Base-by-base conservation (phyloP, 2,113 vertebrate species). In the Oryzias melastigma region DNA sequence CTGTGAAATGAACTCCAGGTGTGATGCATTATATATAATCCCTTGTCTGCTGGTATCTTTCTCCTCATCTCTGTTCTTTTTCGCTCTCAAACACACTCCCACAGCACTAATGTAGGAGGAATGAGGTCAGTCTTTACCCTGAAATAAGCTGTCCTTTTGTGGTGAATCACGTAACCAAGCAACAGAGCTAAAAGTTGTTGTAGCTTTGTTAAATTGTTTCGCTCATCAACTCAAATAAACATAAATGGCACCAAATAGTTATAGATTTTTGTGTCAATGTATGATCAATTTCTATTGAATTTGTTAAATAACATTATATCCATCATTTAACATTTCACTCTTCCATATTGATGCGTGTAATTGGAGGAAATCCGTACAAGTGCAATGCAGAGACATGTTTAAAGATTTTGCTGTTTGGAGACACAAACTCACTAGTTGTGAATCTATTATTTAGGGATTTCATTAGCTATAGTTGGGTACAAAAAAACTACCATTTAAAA, bases 341-440 rank as follows among this genome's bases (percentile, higher is more conserved):
- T 70, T 40, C 73, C 59, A 71, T 83, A 78, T 80, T 78, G 75
- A 76, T 74, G 72, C 71, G 46, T 52, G 43, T 65, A 55, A 43
- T 80, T 61, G 69, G 71, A 78, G 65, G 71, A 53, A 68, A 65
- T 69, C 57, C 29, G 52, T 58, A 47, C 42, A 51, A 65, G 16
- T 29, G 16, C 25, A 63, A 46, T 58, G 56, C 60, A 49, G 73
- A 55, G 51, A 44, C n/a, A 29, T 62, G 10, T 57, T 40, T 44
- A 20, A 62, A 48, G 43, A 14, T 47, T 14, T 7, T 4, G 45
- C 16, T 49, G 53, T 35, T 42, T 57, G 35, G 52, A 22, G 51
- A 24, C 24, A 22, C 12, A 22, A 67, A 14, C 5, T 16, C 15
- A 5, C 6, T 43, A 49, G 19, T 24, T 47, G 7, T 6, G 6